Conservation (phyloP, 2,797 vertebrate genomes). For the Darevskia mixta region DNA sequence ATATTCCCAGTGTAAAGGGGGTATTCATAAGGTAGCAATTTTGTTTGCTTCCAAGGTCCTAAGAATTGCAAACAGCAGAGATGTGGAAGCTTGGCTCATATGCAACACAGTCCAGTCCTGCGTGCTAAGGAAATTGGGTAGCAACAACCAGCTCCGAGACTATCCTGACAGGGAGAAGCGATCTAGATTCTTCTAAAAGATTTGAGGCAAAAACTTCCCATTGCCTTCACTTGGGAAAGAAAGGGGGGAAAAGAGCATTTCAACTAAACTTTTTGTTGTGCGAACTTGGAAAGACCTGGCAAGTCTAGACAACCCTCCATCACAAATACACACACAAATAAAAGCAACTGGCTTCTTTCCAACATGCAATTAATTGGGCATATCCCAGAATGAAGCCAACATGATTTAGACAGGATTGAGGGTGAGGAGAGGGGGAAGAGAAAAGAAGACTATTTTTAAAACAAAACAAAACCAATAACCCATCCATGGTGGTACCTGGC, state of each 20-base stretch:
- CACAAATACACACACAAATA: not conserved
- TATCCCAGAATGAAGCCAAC: not conserved
- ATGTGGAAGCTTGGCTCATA: no score
- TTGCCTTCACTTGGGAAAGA: not conserved
- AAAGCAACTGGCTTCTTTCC: not conserved
- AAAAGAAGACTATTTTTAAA: not conserved
- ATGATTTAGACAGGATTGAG: not conserved
- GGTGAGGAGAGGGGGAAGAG: rapidly evolving
- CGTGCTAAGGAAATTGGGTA: no score
- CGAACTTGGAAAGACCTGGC: not conserved
- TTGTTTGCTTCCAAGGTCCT: not conserved
- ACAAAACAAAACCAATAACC: not conserved
- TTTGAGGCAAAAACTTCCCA: not conserved
- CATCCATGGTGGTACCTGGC: no score
- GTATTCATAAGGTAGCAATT: no score
- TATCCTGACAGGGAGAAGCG: not conserved
- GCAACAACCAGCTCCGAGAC: not conserved
- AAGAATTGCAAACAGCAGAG: not conserved
- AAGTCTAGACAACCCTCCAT: not conserved
- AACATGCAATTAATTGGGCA: not conserved
- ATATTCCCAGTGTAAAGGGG: no score
- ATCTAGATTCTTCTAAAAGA: not conserved
- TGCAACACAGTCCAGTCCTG: not conserved
- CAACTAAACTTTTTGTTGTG: not conserved
- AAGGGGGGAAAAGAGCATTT: no score